Conservation (phyloP, 2,888 invertebrate species). For the Lepidocyrtinus sp. region DNA sequence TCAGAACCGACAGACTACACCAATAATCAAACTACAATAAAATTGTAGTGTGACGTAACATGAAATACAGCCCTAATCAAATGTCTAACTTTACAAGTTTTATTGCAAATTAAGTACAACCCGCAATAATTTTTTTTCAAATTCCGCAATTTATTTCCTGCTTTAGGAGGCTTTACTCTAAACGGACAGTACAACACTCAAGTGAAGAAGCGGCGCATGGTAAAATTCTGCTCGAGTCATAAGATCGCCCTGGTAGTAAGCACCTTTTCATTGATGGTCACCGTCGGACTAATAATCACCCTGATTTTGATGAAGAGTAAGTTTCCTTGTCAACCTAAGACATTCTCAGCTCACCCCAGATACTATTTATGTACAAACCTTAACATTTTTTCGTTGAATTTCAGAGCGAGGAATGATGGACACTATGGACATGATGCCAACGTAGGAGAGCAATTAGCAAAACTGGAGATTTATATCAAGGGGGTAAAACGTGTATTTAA, state of each 20-base stretch:
- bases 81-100: too few relatives aligned
- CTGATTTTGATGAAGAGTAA: constrained; percentile 70
- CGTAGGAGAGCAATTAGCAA: constrained; percentile 18
- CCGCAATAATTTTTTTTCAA: too few relatives aligned
- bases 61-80: too few relatives aligned
- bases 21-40: too few relatives aligned
- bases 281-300: constrained; percentile 68
- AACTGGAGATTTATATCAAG: neutral
- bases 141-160: neutral
- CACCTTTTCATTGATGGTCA: constrained; percentile 69
- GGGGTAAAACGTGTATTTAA: constrained; percentile 12
- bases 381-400: constrained; percentile 27
- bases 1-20: too few relatives aligned
- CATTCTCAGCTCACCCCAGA: neutral
- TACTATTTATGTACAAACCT: constrained; percentile 7
- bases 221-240: constrained; percentile 70
- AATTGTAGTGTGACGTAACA: too few relatives aligned
- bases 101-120: too few relatives aligned
- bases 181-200: constrained; percentile 68
- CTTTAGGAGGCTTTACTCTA: constrained; percentile 68
- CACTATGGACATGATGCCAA: constrained; percentile 65
- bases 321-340: constrained; percentile 22
- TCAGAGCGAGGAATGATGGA: constrained; percentile 70
- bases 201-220: constrained; percentile 62
- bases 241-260: constrained; percentile 70